Conservation (phyloP, 2,888 invertebrate genomes). For the Galeopsomyia nigrocyanea region DNA sequence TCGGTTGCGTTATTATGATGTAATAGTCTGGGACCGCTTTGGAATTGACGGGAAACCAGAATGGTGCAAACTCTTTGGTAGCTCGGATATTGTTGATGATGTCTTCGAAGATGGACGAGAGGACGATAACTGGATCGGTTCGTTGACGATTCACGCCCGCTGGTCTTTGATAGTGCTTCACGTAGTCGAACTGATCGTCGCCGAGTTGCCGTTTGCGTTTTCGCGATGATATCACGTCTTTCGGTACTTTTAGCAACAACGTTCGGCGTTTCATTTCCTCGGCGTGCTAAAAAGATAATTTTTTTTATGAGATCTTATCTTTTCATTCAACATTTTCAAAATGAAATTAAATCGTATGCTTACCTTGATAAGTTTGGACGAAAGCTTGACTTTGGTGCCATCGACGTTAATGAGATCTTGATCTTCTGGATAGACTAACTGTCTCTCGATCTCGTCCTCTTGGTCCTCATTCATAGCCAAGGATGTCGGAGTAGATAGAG, state of each 20-base stretch:
- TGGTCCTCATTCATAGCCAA: conserved; percentile 83
- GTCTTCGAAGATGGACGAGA: conserved; percentile 91
- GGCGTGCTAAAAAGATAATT: conserved; percentile 75
- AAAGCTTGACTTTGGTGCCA: conserved; percentile 93
- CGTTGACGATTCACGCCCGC: conserved; percentile 88
- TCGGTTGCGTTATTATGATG: conserved; percentile 90
- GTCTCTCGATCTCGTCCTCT: conserved; percentile 76
- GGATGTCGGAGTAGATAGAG: conserved; percentile 69
- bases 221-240: conserved; percentile 76
- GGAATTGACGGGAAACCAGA: conserved; percentile 93
- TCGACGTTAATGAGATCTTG: conserved; percentile 93
- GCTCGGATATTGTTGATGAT: conserved; percentile 94
- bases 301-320: not conserved
- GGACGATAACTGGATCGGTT: conserved; percentile 96
- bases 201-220: conserved; percentile 77
- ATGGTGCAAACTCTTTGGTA: conserved; percentile 92
- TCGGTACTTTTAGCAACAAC: conserved; percentile 83
- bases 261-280: conserved; percentile 88
- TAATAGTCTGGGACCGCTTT: conserved; percentile 97
- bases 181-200: conserved; percentile 89
- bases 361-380: conserved; percentile 88
- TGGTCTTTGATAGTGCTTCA: conserved; percentile 84
- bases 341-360: not conserved
- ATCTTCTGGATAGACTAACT: conserved; percentile 82
- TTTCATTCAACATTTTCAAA: no score